Conservation (phyloP, 2,888 invertebrate species). For the Drosophila subquinaria region DNA sequence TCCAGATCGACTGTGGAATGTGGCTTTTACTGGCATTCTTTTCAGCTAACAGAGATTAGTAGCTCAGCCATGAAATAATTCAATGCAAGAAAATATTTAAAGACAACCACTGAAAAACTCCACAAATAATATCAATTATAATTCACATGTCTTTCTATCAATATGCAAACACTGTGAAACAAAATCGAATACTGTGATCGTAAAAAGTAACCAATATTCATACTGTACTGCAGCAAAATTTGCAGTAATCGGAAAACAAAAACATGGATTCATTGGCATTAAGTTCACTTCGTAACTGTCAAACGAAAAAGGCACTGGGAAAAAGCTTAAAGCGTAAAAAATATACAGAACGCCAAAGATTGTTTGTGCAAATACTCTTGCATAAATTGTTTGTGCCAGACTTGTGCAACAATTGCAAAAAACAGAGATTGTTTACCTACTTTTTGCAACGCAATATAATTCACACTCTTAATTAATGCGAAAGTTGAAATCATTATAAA, state of each 20-base stretch:
- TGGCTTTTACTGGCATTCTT: slow-evolving; percentile 12
- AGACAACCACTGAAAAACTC: background rate
- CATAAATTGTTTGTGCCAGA: background rate
- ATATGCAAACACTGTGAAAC: no score
- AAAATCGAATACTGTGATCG: no score
- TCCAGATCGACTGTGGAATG: slow-evolving; percentile 34
- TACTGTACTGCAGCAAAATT: background rate
- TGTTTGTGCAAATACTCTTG: slow-evolving; percentile 15
- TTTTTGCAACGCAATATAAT: background rate
- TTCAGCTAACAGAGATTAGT: slow-evolving; percentile 13
- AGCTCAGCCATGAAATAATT: background rate
- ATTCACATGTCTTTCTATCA: no score
- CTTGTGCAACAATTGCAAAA: background rate
- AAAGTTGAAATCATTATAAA: background rate
- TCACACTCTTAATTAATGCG: background rate
- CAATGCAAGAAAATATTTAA: background rate
- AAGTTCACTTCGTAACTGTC: slow-evolving; percentile 61
- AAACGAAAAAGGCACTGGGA: slow-evolving; percentile 21
- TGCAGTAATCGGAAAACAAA: slow-evolving; percentile 5
- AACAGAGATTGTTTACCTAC: no score
- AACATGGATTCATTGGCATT: slow-evolving; percentile 44
- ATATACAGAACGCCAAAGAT: background rate
- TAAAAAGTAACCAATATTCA: slow-evolving; percentile 32
- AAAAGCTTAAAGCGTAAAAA: background rate
- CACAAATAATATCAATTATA: background rate